Evolutionary conservation across 2,113 vertebrate species (phyloP), one percentile per base, ranked within the genome.

Genomic region (Megaceryle torquata): DNA sequence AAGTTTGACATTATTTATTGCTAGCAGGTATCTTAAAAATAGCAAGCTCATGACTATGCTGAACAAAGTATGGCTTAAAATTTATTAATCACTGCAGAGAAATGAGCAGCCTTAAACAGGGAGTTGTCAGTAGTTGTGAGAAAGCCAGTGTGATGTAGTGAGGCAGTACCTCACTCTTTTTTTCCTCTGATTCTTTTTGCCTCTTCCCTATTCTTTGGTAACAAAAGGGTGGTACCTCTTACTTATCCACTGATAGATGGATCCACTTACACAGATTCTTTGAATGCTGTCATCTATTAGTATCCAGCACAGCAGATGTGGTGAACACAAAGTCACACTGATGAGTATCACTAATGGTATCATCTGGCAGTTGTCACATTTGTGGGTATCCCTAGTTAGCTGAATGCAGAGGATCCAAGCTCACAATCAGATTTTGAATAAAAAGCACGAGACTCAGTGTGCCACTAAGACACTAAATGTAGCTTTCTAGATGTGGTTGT

Each of bases 311-410:
- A 74, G 46, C n/a, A 41, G 13, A 53, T 19, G 29, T 26, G 21
- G 14, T 2, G 6, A 56, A 37, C 29, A 25, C 4, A 4, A 54
- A 74, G 48, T 54, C 0, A 1, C 25, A 13, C 26, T 74, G 7
- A 10, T 74, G 19, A 2, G 2, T 84, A 43, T 26, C 68, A 25
- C 51, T 53, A 31, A n/a, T 46, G 33, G 24, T 11, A 18, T 46
- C 13, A 4, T 57, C 22, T 63, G n/a, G 15, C 29, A 41, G 46
- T 50, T 43, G 14, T 48, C 51, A 63, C 18, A 15, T 33, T 71
- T 79, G 12, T 43, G 8, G 11, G 15, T 79, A 20, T 39, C 28
- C 8, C 0, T 50, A 64, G 39, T 53, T 24, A 67, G 33, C 33
- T 65, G 28, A 60, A 67, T 17, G 37, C 12, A 67, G 28, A 72